Percentiles rank a stretch among this genome's conserved stretches.
Evolutionary conservation across 2,888 invertebrate genomes (phyloP).

Genomic region (Eilema griseolum): DNA sequence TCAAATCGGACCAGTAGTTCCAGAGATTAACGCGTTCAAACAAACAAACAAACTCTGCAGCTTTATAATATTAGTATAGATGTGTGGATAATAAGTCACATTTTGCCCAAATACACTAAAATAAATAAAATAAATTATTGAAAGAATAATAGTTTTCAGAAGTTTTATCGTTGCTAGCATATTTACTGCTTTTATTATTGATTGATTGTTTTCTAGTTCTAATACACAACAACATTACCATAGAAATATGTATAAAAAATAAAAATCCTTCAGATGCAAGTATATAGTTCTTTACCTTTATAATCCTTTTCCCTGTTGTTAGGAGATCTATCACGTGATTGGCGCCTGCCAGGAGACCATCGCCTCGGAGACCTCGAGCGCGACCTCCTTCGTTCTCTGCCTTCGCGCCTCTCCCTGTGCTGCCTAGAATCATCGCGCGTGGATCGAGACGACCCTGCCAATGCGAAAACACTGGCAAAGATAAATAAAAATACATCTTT

Average conservation of each 20-base stretch:
- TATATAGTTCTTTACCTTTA: conserved; percentile 36
- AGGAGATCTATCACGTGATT: conserved; percentile 48
- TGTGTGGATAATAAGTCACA: too few species aligned
- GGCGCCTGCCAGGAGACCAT: conserved; percentile 57
- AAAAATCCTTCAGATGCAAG: not conserved
- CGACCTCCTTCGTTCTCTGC: conserved; percentile 61
- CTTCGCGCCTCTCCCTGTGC: conserved; percentile 58
- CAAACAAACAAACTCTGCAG: too few species aligned
- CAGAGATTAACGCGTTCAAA: too few species aligned
- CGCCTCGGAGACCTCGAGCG: conserved; percentile 62
- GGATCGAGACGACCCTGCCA: conserved; percentile 90
- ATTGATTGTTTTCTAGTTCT: too few species aligned
- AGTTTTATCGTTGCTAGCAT: not conserved
- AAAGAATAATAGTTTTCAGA: not conserved
- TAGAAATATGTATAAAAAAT: not conserved
- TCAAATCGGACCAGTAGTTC: too few species aligned
- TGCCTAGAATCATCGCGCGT: conserved; percentile 86
- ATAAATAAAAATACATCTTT: conserved; percentile 82
- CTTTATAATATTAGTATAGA: too few species aligned
- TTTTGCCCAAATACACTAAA: not conserved
- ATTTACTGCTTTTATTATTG: not conserved
- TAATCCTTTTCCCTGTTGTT: conserved; percentile 56
- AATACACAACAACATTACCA: not conserved
- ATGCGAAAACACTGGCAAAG: conserved; percentile 92
- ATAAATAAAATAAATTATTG: too few species aligned